Evolutionary conservation across 2,888 invertebrate species (phyloP), one percentile per base, ranked within the genome.

Genomic region (Dryocosmus kuriphilus): DNA sequence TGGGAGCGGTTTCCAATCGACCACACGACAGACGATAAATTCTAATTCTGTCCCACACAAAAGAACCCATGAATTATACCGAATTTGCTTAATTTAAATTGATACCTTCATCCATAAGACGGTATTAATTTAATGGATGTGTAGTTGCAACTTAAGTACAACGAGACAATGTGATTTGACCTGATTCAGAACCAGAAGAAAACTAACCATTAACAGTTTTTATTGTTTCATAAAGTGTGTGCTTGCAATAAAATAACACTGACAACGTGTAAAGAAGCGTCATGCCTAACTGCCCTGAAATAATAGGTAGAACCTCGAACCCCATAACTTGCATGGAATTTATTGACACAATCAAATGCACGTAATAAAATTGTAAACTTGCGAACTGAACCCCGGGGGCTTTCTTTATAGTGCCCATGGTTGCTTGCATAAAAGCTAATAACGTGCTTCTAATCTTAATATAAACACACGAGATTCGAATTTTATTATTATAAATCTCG

Each of bases 1-100:
- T 71, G 71, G 71, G 71, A 71, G 51, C 51, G 51, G 71, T 51
- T 30, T 71, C 71, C 71, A 71, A 71, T 71, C 32, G 71, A 71
- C 71, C 51, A 71, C 30, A 71, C 51, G 71, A 71, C 51, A 51
- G 71, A 71, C 51, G 9, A 71, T 71, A 51, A 71, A 71, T 71
- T 51, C 27, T n/a, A 71, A 51, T 67, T 16, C 24, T 27, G 27
- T 67, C 41, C 19, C 19, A 67, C 41, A 46, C 46, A 67, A 41
- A 67, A 67, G 16, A 41, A 65, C 19, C 9, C 32, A 51, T 51
- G 30, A 46, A 71, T 51, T 51, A 51, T 71, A 30, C 30, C 30
- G 30, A 71, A 71, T 51, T 71, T 51, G 30, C 30, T 71, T 24
- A 5, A 57, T 22, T 24, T 9, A 11, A n/a, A 57, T 24, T 24